Base-by-base conservation (phyloP, 1,140 invertebrate species). In the Zaprionus lachaisei region DNA sequence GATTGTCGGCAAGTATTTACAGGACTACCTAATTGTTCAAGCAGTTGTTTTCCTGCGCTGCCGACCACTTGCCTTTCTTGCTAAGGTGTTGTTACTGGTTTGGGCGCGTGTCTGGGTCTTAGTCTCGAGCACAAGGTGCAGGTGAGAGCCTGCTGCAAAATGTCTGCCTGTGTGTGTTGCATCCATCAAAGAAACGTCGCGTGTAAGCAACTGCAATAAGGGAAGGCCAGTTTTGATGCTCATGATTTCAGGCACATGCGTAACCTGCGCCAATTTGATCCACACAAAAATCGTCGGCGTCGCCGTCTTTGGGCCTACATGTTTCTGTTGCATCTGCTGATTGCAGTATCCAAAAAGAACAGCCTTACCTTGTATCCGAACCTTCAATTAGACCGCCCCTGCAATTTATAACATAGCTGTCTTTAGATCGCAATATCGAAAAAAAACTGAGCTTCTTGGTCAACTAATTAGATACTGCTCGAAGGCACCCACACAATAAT, bases 341-440 rank as follows among this genome's bases (percentile, higher is more conserved):
- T 83, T 87, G 81, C 85, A 69, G 61, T 20, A 68, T 64, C 77
- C 51, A 77, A 71, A 51, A 58, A 60, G 61, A 71, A 61, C 60
- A 51, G 60, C 41, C 58, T 49, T 58, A 64, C 64, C 54, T 12
- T 34, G 22, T 49, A 44, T 34, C 34, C 31, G 66, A 91, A 91
- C 89, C 89, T 61, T 68, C 80, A 91, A 91, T 91, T 91, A 91
- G 77, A 76, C 89, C 89, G 89, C 89, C 89, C 90, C 74, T 91
- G 74, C 90, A 89, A 91, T 91, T 91, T 91, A 89, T 70, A 90
- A 85, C 80, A 68, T 56, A 67, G 66, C 72, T 68, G 44, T 58
- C 34, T 61, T 66, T 34, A 34, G 61, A 37, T 47, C 12, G 55
- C 62, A 34, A 44, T 15, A 11, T 47, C 41, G 11, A 58, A 44